Base-by-base conservation (phyloP, 2,888 invertebrate species). In the Chalcis sispes region DNA sequence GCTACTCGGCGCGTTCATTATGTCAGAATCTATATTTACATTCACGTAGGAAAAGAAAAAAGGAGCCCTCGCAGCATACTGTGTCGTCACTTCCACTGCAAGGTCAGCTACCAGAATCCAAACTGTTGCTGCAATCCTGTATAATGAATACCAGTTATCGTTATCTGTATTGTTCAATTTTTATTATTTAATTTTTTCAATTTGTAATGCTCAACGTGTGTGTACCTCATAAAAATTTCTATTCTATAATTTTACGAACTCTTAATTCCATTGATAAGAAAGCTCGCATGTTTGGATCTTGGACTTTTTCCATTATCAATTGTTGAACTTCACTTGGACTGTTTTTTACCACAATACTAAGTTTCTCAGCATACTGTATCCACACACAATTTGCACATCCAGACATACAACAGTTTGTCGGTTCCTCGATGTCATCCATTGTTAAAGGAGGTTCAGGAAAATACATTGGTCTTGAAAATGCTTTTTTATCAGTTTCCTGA, bases 371-470 rank as follows among this genome's bases (percentile, higher is more conserved):
- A 91, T 97, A 98, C 18, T 93, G 92, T 66, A 98, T 93, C 94
- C 96, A 98, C 4, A 98, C 97, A 87, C 98, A 98, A 89, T 97
- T 97, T 0, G 94, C 91, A 89, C 98, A 98, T 0, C 97, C 97
- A 0, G 96, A 95, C 92, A 95, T 95, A 84, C 98, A 98, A 88
- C 98, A 98, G 29, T 92, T 93, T 1, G 95, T 94, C 0, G 98
- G 98, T 18, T 92, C 91, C 0, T 91, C 90, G 83, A 91, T 92
- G 81, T 94, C 93, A 20, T 91, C 89, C 13, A 89, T 10, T 8
- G n/a, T 59, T n/a, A 25, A 13, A 7, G 74, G 67, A 32, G 20
- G 5, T 20, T 77, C 72, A 27, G 76, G 76, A 15, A 27, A 20
- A n/a, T 27, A 74, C 66, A 74, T 66, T 52, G 77, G 77, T 0